Evolutionary conservation across 2,888 invertebrate species (phyloP).

Genomic region (Saturnia japonica): DNA sequence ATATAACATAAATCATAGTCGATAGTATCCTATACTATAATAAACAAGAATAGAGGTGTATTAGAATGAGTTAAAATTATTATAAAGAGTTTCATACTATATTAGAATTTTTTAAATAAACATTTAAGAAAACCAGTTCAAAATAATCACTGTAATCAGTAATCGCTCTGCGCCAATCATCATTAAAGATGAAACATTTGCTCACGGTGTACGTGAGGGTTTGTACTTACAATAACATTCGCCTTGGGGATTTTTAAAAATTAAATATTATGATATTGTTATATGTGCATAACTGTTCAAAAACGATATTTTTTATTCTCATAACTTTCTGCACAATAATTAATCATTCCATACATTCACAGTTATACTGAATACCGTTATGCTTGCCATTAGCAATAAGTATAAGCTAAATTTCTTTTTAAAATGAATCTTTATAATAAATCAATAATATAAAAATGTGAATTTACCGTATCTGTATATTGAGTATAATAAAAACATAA

Average conservation of each 20-base stretch:
- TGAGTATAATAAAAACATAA: too few species aligned
- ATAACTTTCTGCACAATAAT: not conserved
- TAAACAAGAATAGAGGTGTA: too few species aligned
- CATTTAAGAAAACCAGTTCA: not conserved
- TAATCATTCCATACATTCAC: conserved; percentile 3
- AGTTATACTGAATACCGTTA: conserved; percentile 2
- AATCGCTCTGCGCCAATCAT: not conserved
- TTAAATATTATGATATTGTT: not conserved
- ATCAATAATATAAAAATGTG: not conserved
- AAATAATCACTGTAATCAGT: not conserved
- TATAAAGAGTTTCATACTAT: too few species aligned
- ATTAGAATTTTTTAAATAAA: too few species aligned
- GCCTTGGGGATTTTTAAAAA: not conserved
- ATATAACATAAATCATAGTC: too few species aligned
- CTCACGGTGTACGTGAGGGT: not conserved
- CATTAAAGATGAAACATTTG: not conserved
- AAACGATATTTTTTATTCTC: not conserved
- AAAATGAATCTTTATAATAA: not conserved
- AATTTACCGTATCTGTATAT: not conserved
- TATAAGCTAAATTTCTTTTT: not conserved
- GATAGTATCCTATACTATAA: too few species aligned
- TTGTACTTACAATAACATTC: not conserved
- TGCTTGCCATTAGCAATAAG: not conserved
- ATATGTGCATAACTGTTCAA: not conserved
- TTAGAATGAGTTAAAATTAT: too few species aligned